Evolutionary conservation across 2,113 vertebrate genomes (phyloP).

Genomic region (Prunella himalayana): DNA sequence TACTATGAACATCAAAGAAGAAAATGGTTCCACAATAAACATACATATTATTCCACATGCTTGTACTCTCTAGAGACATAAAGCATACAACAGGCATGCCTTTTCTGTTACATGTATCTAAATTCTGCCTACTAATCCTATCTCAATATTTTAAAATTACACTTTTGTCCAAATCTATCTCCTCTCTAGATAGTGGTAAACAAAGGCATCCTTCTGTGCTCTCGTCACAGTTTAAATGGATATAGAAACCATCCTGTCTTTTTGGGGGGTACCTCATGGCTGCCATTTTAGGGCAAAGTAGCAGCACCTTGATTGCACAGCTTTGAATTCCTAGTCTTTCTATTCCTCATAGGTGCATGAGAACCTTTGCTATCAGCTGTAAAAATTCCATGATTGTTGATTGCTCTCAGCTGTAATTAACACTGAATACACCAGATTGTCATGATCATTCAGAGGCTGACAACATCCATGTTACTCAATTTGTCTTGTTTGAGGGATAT

Average conservation of each 20-base stretch:
- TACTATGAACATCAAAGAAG: background rate
- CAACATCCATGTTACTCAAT: background rate
- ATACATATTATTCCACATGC: background rate
- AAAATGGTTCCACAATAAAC: background rate
- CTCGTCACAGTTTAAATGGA: background rate
- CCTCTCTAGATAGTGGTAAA: background rate
- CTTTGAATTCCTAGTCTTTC: background rate
- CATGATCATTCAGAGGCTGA: background rate
- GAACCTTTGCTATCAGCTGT: background rate
- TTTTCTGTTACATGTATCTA: background rate
- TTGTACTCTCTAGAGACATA: background rate
- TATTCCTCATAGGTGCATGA: background rate
- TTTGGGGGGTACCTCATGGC: background rate
- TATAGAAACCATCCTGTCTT: background rate
- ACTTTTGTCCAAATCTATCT: background rate
- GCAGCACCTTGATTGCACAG: background rate
- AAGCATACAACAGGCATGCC: background rate
- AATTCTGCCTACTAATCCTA: background rate
- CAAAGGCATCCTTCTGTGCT: background rate
- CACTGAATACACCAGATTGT: background rate
- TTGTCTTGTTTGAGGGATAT: background rate
- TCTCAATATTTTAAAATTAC: background rate
- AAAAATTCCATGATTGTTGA: background rate
- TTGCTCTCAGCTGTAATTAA: background rate
- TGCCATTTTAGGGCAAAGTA: background rate